Base-by-base conservation (phyloP, 2,797 vertebrate genomes). In the Crenichthys baileyi region DNA sequence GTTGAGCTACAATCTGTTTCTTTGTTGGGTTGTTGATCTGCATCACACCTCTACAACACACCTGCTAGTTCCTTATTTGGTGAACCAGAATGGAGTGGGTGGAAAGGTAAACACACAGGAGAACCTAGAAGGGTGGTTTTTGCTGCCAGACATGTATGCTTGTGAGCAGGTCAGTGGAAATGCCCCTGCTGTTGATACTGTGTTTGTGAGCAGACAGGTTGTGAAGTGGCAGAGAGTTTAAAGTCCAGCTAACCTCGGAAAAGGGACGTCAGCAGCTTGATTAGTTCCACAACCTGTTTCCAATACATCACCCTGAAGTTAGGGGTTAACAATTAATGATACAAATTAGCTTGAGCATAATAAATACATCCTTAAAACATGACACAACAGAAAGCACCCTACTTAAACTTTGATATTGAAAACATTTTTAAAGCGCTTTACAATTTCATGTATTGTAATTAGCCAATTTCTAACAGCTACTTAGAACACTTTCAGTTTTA, bases 21-120 rank as follows among this genome's bases (percentile, higher is more conserved):
- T 8, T 65, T 13, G 3, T 60, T 0, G 22, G 26, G 56, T 5
- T 72, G 29, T 22, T 73, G 65, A 68, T 78, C 53, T 3, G 11
- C 73, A 41, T 73, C 75, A 36, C 75, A 36, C 73, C n/a, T 53
- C 36, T 70, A n/a, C 41, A 74, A 22, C n/a, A 70, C 77, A 22
- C 72, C 78, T 51, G 51, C 70, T 67, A 26, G 75, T 85, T 83
- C 78, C 83, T 75, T 78, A 36, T 82, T 85, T 80, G 75, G 41
- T 36, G 81, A 90, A 87, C 68, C 72, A 44, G 73, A 77, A 55
- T 22, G 7, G 56, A 67, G 85, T 29, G 61, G 82, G 83, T 91
- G 91, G 89, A 91, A 92, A 93, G 39, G 85, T 60, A 79, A 90
- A 91, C 88, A 87, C 24, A 7, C 4, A n/a, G 75, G 56, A 29